phyloP scores from a whole-genome alignment of 2,888 invertebrate genomes.

The Sinelater perroti region DNA sequence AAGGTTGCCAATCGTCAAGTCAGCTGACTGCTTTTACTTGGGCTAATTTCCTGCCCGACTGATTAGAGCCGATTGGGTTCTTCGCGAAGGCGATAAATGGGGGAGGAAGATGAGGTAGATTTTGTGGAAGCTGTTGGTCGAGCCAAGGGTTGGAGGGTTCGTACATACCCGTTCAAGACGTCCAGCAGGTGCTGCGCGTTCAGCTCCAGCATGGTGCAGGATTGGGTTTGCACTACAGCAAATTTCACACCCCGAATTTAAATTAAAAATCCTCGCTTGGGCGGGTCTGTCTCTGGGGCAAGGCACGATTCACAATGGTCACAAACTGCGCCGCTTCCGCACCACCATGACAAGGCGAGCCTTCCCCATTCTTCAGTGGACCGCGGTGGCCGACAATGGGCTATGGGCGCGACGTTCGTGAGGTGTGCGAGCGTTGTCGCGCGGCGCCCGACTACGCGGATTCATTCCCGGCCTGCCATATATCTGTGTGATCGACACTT shows the following conservation, averaged over 20 bases:
- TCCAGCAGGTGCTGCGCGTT: slow-evolving; percentile 35
- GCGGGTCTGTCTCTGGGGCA: slow-evolving; percentile 13
- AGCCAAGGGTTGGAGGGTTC: too few species aligned
- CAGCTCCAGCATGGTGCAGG: slow-evolving; percentile 27
- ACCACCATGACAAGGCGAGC: not conserved
- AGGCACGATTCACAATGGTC: slow-evolving; percentile 22
- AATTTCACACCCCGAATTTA: slow-evolving; percentile 32
- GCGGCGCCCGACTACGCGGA: slow-evolving; percentile 24
- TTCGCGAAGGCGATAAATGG: too few species aligned
- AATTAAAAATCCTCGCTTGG: slow-evolving; percentile 31
- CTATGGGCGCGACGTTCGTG: slow-evolving; percentile 6
- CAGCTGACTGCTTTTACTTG: too few species aligned
- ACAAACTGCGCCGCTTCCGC: slow-evolving; percentile 2
- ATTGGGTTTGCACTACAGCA: slow-evolving; percentile 4
- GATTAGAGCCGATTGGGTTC: too few species aligned
- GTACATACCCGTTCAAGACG: slow-evolving; percentile 37
- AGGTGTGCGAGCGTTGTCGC: slow-evolving; percentile 25
- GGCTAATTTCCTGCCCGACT: too few species aligned
- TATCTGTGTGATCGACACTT: slow-evolving; percentile 15
- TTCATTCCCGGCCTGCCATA: slow-evolving; percentile 19
- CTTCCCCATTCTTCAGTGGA: slow-evolving; percentile 1
- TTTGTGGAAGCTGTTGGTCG: too few species aligned
- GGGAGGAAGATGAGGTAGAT: too few species aligned
- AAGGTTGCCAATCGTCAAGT: too few species aligned
- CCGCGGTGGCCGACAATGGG: too few species aligned